Conservation (phyloP, 2,888 invertebrate species). For the Mantis religiosa region DNA sequence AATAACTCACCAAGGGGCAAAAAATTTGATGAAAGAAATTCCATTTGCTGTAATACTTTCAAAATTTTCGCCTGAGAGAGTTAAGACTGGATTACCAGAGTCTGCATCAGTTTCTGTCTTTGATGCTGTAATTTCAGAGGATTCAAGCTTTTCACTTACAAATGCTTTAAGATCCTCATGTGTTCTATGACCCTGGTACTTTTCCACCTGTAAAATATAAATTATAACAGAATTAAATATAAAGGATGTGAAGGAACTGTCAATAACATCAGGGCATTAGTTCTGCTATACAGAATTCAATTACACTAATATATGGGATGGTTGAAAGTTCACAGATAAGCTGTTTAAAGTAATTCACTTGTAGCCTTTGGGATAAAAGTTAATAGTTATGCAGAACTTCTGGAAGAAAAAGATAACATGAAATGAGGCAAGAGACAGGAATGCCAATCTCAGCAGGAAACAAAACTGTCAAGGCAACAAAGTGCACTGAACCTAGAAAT, state of each 20-base stretch:
- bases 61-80: slow-evolving; percentile 68
- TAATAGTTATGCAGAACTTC: too few species aligned
- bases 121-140: slow-evolving; percentile 46
- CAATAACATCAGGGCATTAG: background rate
- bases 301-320: background rate
- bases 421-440: too few species aligned
- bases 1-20: slow-evolving; percentile 71
- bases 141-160: slow-evolving; percentile 65
- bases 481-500: too few species aligned
- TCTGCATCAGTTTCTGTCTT: slow-evolving; percentile 36
- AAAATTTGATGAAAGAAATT: slow-evolving; percentile 79
- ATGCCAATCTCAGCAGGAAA: too few species aligned
- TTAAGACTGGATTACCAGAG: slow-evolving; percentile 50
- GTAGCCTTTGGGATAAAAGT: too few species aligned
- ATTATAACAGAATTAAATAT: background rate
- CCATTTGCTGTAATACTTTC: slow-evolving; percentile 65
- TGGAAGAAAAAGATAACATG: too few species aligned
- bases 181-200: slow-evolving; percentile 63
- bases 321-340: too few species aligned
- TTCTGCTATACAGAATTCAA: background rate
- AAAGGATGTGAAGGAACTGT: background rate
- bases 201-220: slow-evolving; percentile 58
- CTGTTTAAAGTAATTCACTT: too few species aligned
- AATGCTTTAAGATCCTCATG: slow-evolving; percentile 67
- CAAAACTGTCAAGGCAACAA: too few species aligned